Conservation (phyloP, 2,113 vertebrate genomes). For the Leptobrachium ailaonicum region DNA sequence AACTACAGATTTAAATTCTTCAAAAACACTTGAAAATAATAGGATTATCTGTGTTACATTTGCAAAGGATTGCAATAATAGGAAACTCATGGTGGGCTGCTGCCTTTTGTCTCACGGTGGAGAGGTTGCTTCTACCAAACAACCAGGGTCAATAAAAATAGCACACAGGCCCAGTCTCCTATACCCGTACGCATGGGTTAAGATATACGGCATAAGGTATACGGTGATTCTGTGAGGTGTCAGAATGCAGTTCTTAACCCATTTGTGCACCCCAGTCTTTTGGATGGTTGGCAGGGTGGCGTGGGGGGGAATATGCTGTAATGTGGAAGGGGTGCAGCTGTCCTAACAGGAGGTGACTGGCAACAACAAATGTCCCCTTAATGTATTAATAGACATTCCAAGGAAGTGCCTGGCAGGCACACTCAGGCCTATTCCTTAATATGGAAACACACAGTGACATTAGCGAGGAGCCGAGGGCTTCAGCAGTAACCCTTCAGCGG, state of each 20-base stretch:
- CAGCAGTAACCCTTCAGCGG: neutral
- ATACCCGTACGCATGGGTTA: no score
- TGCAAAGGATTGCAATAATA: no score
- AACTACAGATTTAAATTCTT: no score
- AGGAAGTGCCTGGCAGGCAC: slow-evolving; percentile 59
- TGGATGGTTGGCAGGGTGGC: neutral
- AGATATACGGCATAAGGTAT: neutral
- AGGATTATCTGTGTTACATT: no score
- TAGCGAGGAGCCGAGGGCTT: neutral
- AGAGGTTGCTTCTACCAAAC: no score
- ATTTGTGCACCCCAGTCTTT: neutral
- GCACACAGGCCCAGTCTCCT: no score
- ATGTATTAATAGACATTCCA: slow-evolving; percentile 82
- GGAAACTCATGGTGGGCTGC: no score
- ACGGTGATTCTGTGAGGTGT: neutral
- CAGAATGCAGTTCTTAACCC: neutral
- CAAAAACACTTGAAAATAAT: no score
- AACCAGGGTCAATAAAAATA: no score
- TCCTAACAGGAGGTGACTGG: slow-evolving; percentile 52
- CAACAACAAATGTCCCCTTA: slow-evolving; percentile 63
- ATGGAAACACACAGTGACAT: slow-evolving; percentile 52
- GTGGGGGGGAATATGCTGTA: slow-evolving; percentile 6
- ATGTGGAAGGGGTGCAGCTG: slow-evolving; percentile 30
- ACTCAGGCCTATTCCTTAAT: slow-evolving; percentile 64
- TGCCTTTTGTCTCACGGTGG: no score